Conservation (phyloP, 2,888 invertebrate species). For the Melieria picta region DNA sequence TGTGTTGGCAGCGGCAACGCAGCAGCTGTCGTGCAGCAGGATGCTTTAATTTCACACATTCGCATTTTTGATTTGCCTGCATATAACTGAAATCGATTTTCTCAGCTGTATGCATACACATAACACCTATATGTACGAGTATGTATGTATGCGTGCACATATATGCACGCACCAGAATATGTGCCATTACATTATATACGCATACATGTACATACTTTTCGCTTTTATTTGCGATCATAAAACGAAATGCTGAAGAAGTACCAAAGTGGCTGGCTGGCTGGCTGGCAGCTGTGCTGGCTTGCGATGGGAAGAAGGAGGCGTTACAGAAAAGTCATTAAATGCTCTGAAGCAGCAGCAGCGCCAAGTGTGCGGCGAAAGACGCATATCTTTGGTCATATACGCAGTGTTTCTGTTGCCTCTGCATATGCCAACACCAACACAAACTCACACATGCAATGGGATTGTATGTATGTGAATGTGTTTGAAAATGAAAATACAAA, state of each 20-base stretch:
- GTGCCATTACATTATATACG: slow-evolving; percentile 8
- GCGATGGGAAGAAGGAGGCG: slow-evolving; percentile 18
- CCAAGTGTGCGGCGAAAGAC: not conserved
- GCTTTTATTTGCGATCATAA: slow-evolving; percentile 30
- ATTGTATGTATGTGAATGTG: not conserved
- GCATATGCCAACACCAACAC: too few relatives aligned
- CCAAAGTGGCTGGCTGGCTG: not conserved
- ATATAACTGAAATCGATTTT: slow-evolving; percentile 36
- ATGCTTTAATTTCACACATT: not conserved
- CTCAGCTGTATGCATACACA: slow-evolving; percentile 34
- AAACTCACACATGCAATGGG: too few relatives aligned
- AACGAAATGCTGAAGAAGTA: slow-evolving; percentile 18
- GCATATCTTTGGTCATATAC: not conserved
- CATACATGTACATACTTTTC: slow-evolving; percentile 1
- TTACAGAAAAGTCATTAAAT: slow-evolving; percentile 45
- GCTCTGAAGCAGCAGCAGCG: slow-evolving; percentile 15
- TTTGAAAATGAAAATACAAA: not conserved
- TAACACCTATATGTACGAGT: not conserved
- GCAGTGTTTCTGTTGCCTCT: too few relatives aligned
- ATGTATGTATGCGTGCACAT: slow-evolving; percentile 1
- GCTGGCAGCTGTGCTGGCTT: not conserved
- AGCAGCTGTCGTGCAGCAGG: too few relatives aligned
- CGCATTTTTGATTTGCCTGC: not conserved
- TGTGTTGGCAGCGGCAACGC: too few relatives aligned
- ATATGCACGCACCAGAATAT: not conserved